Evolutionary conservation across 2,113 vertebrate genomes (phyloP).

Genomic region (Cephalopholis sonnerati): DNA sequence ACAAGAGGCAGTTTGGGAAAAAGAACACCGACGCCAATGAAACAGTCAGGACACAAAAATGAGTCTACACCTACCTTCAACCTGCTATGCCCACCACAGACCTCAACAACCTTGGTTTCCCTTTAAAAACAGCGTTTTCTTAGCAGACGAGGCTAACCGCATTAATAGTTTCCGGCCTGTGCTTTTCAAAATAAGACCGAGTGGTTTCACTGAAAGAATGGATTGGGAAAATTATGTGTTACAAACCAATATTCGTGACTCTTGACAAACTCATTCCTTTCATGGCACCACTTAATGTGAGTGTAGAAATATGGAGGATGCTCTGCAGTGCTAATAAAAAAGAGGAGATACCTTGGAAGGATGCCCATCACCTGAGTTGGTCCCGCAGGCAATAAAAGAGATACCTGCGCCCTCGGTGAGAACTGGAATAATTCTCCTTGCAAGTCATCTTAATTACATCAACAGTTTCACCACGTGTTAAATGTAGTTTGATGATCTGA

Average conservation of each 20-base stretch:
- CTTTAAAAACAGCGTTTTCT: constrained; percentile 76
- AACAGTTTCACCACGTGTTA: neutral
- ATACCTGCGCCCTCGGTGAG: neutral
- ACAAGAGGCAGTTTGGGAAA: neutral
- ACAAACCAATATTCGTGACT: neutral
- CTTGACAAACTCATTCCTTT: neutral
- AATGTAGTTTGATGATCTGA: neutral
- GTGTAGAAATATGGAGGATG: neutral
- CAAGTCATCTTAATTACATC: neutral
- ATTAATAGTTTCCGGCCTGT: constrained; percentile 25
- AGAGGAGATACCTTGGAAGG: neutral
- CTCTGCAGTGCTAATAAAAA: neutral
- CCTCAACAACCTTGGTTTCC: constrained; percentile 84
- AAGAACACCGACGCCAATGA: fast-evolving
- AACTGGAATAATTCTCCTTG: neutral
- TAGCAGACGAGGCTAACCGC: constrained; percentile 31
- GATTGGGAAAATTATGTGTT: neutral
- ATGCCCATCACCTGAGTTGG: neutral
- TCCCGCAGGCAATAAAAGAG: neutral
- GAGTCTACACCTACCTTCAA: constrained; percentile 68
- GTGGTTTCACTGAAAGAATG: neutral
- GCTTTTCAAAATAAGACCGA: constrained; percentile 66
- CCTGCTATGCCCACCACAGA: constrained; percentile 61
- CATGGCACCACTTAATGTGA: neutral
- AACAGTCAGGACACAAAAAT: neutral